phyloP scores from a whole-genome alignment of 2,888 invertebrate genomes.

The Hofmannophila pseudospretella region DNA sequence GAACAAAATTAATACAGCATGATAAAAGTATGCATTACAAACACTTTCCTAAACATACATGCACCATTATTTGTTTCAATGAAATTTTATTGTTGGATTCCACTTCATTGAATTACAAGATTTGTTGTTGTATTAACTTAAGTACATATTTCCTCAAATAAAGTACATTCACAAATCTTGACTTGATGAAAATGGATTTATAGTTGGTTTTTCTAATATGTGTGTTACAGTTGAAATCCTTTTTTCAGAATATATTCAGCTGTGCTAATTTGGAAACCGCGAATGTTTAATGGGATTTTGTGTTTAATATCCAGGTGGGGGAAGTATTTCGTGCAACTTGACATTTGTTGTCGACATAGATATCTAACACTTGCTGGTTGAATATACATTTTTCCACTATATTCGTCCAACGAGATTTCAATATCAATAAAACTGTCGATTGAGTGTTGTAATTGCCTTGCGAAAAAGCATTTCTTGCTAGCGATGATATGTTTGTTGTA shows the following conservation, averaged over 20 bases:
- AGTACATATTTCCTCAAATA: too few relatives aligned
- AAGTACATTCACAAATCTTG: not conserved
- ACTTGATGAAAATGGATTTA: constrained; percentile 4
- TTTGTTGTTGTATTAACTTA: too few relatives aligned
- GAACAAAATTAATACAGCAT: constrained; percentile 6
- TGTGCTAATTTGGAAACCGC: constrained; percentile 9
- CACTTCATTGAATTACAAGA: constrained; percentile 4
- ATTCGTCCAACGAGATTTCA: not conserved
- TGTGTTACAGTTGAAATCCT: not conserved
- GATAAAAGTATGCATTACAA: constrained; percentile 2
- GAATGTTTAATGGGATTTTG: constrained; percentile 7
- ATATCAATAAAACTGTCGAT: not conserved
- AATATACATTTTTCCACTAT: not conserved
- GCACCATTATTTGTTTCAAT: not conserved
- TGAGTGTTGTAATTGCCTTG: constrained; percentile 1
- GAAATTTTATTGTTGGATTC: not conserved
- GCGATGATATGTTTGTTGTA: not conserved
- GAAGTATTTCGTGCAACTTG: not conserved
- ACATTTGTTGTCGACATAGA: too few relatives aligned
- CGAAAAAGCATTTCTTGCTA: constrained; percentile 5
- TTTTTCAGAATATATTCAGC: constrained; percentile 9
- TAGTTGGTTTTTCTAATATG: not conserved
- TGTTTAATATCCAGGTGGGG: constrained; percentile 1
- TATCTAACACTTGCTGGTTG: not conserved
- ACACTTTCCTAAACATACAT: not conserved